These are phyloP conservation scores for Ceyx cyanopectus DNA, from an alignment of 2,113 vertebrate species.

Conservation along the genomic window DNA sequence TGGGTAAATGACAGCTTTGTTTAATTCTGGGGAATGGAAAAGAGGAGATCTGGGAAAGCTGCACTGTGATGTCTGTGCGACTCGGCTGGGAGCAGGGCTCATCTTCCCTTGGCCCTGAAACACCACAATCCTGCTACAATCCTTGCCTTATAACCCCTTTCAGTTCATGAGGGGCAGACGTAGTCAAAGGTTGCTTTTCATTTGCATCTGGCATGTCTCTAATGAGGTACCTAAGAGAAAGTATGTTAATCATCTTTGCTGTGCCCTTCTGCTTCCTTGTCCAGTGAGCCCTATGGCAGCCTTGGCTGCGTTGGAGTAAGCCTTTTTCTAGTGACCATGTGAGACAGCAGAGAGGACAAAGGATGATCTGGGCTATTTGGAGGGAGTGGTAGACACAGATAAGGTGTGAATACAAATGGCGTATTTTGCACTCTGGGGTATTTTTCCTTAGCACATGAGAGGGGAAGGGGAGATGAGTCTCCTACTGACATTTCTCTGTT, in stretches of 20 bases:
- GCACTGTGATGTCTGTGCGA: neutral
- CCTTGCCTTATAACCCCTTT: neutral
- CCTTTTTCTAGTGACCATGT: neutral
- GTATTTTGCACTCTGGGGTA: too few relatives aligned
- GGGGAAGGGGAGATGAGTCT: neutral
- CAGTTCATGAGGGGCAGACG: neutral
- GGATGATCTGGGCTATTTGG: neutral
- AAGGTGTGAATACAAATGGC: accelerated
- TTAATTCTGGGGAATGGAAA: accelerated
- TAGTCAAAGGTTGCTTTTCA: neutral
- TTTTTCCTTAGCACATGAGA: neutral
- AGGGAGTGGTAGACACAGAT: too few relatives aligned
- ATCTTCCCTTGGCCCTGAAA: neutral
- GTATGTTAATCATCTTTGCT: accelerated
- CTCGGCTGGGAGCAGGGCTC: accelerated
- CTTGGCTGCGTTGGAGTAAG: neutral
- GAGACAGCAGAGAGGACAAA: neutral
- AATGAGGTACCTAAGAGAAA: neutral
- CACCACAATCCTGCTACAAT: neutral
- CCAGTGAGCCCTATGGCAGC: accelerated
- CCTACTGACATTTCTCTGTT: neutral
- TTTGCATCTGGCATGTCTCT: neutral
- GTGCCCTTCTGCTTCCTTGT: neutral
- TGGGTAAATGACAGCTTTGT: neutral
- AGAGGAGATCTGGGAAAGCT: neutral